phyloP scores from a whole-genome alignment of 2,113 vertebrate genomes.

The Maccullochella peelii region DNA sequence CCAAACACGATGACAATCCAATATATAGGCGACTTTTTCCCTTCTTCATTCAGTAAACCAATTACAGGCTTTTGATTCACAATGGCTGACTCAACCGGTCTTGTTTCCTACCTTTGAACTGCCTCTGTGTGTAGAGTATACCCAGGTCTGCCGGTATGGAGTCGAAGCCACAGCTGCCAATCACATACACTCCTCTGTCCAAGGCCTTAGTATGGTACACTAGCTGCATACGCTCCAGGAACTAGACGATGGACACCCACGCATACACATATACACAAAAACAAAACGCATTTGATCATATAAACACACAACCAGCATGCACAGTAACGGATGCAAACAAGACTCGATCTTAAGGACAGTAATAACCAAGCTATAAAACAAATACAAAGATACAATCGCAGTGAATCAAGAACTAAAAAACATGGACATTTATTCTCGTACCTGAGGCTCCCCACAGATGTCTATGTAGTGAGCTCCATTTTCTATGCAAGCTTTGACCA shows the following conservation, averaged over 20 bases:
- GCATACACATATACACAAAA: neutral
- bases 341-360: neutral
- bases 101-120: constrained; percentile 87
- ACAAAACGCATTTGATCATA: neutral
- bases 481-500: constrained; percentile 90
- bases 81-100: neutral
- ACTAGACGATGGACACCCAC: constrained; percentile 76
- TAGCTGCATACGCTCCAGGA: constrained; percentile 90
- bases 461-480: constrained; percentile 91
- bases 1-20: neutral
- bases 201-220: constrained; percentile 89
- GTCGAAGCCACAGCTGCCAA: constrained; percentile 95
- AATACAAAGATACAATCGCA: neutral
- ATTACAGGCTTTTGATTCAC: neutral
- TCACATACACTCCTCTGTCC: constrained; percentile 88
- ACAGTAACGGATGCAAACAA: neutral
- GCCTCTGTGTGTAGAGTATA: constrained; percentile 88
- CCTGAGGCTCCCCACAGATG: constrained; percentile 93
- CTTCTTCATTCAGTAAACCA: neutral
- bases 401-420: neutral
- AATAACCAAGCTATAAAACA: neutral
- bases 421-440: constrained; percentile 53
- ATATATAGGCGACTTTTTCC: no score
- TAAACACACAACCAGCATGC: neutral
- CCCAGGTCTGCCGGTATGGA: constrained; percentile 93